Percentiles rank a stretch among this genome's conserved stretches.
These are phyloP conservation scores for Glossophaga mutica DNA, from an alignment of 2,797 vertebrate species.

Conservation along the genomic window DNA sequence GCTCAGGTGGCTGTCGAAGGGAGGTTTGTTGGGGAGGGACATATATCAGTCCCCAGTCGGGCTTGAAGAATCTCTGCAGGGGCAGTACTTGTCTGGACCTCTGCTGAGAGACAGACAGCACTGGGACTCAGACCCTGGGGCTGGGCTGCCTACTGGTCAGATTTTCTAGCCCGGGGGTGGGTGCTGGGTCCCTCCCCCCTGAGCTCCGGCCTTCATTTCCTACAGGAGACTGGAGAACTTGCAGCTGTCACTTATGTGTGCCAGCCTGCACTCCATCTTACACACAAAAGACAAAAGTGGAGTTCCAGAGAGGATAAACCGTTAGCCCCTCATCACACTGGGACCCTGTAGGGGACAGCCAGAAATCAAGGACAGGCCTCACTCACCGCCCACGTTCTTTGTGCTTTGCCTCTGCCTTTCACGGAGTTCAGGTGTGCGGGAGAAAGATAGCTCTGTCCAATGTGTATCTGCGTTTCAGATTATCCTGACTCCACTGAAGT, in stretches of 20 bases:
- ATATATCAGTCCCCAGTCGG: neutral
- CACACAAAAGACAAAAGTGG: neutral
- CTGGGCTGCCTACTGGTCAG: neutral
- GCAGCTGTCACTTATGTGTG: neutral
- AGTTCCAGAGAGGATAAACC: neutral
- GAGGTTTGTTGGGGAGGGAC: neutral
- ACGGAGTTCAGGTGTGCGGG: neutral
- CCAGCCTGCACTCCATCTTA: neutral
- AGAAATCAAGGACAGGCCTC: neutral
- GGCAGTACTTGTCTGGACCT: neutral
- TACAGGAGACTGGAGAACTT: neutral
- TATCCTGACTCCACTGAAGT: constrained; percentile 73
- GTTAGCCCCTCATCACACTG: neutral
- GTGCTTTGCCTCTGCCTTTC: neutral
- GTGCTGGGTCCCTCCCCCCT: neutral
- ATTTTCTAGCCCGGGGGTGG: neutral
- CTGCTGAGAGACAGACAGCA: neutral
- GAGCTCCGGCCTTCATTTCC: neutral
- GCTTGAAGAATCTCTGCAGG: neutral
- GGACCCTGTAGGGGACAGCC: neutral
- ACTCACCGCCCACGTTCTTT: accelerated
- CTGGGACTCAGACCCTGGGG: neutral
- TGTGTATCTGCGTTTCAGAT: constrained; percentile 74
- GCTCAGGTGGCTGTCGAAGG: neutral
- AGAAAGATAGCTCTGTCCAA: neutral